Evolutionary conservation across 92 coral and sea anemone genomes (phyloP).

Genomic region (Zoanthus sansibaricus): DNA sequence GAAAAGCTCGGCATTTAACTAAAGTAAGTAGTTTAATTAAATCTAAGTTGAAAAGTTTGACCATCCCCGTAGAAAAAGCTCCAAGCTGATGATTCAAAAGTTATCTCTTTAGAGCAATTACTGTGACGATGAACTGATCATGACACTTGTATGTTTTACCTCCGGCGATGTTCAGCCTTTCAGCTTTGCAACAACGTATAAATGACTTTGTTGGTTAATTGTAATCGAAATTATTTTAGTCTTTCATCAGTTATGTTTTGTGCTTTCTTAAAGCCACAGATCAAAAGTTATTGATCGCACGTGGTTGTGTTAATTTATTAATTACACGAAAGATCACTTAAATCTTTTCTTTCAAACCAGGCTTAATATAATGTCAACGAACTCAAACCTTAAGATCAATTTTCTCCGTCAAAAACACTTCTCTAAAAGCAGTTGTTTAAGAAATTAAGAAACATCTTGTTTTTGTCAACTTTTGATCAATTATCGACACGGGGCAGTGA

Average conservation of each 20-base stretch:
- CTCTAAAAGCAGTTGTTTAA: neutral
- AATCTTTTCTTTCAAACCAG: neutral
- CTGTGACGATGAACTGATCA: too few relatives aligned
- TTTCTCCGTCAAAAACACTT: neutral
- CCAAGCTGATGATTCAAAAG: too few relatives aligned
- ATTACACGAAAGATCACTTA: neutral
- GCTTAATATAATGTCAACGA: neutral
- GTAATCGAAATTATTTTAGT: too few relatives aligned
- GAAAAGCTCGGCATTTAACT: too few relatives aligned
- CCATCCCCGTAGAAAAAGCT: too few relatives aligned
- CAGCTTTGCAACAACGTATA: too few relatives aligned
- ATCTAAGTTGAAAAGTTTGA: too few relatives aligned
- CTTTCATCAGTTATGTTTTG: neutral
- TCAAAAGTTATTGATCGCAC: slow-evolving; percentile 27
- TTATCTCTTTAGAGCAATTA: too few relatives aligned
- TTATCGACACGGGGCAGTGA: slow-evolving; percentile 21
- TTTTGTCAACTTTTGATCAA: slow-evolving; percentile 3
- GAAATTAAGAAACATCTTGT: neutral
- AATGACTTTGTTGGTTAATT: too few relatives aligned
- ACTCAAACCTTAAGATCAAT: neutral
- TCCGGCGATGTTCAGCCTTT: too few relatives aligned
- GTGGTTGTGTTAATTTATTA: slow-evolving; percentile 20
- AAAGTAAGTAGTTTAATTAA: too few relatives aligned
- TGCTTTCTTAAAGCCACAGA: neutral
- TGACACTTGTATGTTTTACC: too few relatives aligned